Percentiles rank a stretch among this genome's conserved stretches.
Evolutionary conservation across 2,888 invertebrate genomes (phyloP).

Genomic region (Brachyopa scutellaris): DNA sequence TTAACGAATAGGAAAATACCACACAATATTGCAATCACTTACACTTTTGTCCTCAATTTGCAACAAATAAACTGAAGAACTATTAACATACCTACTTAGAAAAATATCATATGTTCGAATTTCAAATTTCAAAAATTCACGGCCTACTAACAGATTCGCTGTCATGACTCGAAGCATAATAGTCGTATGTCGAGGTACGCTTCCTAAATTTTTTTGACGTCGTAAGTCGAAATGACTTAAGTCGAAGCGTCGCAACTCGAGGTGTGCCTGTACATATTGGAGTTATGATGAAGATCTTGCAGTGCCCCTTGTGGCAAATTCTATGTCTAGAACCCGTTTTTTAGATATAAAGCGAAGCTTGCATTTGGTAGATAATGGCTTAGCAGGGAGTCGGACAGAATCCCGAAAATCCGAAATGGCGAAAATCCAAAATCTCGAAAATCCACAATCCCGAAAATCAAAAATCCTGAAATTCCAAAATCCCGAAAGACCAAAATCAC

Average conservation of each 20-base stretch:
- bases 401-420: no score
- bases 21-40: no score
- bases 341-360: background rate
- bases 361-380: background rate
- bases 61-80: no score
- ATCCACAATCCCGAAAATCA: no score
- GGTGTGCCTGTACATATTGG: background rate
- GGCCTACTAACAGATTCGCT: background rate
- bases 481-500: no score
- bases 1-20: background rate
- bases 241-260: no score
- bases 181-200: background rate
- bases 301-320: background rate
- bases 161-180: background rate
- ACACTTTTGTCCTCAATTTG: background rate
- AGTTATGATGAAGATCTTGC: background rate
- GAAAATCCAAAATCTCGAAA: no score
- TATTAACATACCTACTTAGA: no score
- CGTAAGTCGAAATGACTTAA: no score
- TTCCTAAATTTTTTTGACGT: no score
- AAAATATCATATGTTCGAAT: background rate
- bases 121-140: background rate
- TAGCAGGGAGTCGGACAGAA: background rate
- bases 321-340: background rate
- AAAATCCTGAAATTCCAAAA: no score